A percentile compares a stretch with the other conserved stretches of the same genome.
These are phyloP conservation scores for Acronicta psi DNA, from an alignment of 2,888 invertebrate genomes.

Conservation along the genomic window DNA sequence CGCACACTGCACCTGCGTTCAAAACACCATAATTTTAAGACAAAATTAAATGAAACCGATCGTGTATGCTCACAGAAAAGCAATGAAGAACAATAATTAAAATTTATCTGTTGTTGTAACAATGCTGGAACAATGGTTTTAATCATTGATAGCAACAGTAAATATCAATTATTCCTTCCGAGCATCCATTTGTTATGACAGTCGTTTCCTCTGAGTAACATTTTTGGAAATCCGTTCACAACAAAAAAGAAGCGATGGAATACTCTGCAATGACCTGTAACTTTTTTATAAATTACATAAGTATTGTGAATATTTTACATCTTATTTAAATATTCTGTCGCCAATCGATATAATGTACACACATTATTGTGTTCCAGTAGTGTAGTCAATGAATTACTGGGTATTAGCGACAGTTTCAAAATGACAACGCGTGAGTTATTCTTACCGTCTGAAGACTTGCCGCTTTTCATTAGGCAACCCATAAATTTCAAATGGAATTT, in stretches of 20 bases:
- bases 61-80: neutral
- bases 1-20: neutral
- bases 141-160: slow-evolving; percentile 19
- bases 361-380: too few relatives aligned
- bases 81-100: slow-evolving; percentile 13
- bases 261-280: neutral
- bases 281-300: neutral
- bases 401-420: too few relatives aligned
- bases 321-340: slow-evolving; percentile 41
- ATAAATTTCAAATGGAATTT: too few relatives aligned
- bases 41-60: neutral
- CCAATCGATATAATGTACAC: too few relatives aligned
- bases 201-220: slow-evolving; percentile 4
- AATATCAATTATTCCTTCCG: slow-evolving; percentile 35
- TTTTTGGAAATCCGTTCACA: slow-evolving; percentile 15
- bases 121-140: slow-evolving; percentile 17
- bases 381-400: too few relatives aligned
- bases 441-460: too few relatives aligned
- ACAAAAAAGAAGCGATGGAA: neutral
- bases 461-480: too few relatives aligned
- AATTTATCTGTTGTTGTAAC: slow-evolving; percentile 25
- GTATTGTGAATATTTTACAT: too few relatives aligned
- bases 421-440: too few relatives aligned
- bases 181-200: slow-evolving; percentile 19
- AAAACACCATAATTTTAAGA: neutral